Conservation (phyloP, 1,140 invertebrate genomes). For the Coboldia fuscipes region DNA sequence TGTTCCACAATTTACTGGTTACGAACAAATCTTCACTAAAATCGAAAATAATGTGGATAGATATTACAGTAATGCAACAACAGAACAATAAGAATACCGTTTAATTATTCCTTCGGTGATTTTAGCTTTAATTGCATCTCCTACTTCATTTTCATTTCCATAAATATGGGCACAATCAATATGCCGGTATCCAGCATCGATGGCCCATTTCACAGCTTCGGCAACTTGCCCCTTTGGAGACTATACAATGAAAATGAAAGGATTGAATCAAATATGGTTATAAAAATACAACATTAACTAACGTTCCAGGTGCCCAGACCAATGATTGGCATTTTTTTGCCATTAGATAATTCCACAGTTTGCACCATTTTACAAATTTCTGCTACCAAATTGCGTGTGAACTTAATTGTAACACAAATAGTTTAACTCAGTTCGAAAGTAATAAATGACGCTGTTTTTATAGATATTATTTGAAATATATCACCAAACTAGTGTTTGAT, state of each 20-base stretch:
- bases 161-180: constrained; percentile 51
- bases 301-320: constrained; percentile 64
- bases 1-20: constrained; percentile 46
- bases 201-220: constrained; percentile 32
- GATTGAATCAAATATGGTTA: not conserved
- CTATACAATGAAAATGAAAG: constrained; percentile 11
- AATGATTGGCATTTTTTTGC: constrained; percentile 37
- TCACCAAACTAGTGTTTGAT: no score
- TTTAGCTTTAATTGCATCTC: constrained; percentile 32
- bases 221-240: constrained; percentile 27
- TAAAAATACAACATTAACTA: constrained; percentile 8
- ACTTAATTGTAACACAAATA: no score
- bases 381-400: no score
- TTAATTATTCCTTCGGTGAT: constrained; percentile 32
- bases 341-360: no score
- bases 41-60: no score
- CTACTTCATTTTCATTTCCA: constrained; percentile 46
- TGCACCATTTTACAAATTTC: no score
- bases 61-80: not conserved
- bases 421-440: no score
- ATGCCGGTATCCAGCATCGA: constrained; percentile 42
- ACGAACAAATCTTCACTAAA: constrained; percentile 52
- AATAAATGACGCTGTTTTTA: no score
- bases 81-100: constrained; percentile 17
- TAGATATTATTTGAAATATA: no score